A percentile compares a stretch with the other conserved stretches of the same genome.
Conservation (phyloP, 2,113 vertebrate genomes). For the Oceanodroma tethys region DNA sequence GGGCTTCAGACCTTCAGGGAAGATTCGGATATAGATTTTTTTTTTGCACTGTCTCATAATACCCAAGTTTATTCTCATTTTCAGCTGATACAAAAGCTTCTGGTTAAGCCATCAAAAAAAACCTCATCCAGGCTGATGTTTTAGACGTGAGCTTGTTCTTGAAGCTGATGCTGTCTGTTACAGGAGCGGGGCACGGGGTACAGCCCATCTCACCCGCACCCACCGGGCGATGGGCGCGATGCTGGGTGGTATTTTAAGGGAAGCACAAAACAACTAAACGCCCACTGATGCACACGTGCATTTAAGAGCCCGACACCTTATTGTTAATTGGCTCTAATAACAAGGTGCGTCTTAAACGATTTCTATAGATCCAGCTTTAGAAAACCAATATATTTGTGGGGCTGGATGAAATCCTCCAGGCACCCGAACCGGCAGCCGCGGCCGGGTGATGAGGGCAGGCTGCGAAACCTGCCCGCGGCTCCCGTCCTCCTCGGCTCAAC, state of each 20-base stretch:
- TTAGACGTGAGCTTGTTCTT: not conserved
- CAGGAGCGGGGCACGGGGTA: not conserved
- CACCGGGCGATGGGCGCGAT: accelerated
- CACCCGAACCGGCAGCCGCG: too few relatives aligned
- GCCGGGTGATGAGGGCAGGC: not conserved
- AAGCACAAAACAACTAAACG: not conserved
- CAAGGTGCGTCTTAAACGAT: not conserved
- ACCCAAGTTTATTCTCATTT: not conserved
- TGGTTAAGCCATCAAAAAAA: not conserved
- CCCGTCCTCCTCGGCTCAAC: not conserved
- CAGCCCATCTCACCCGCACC: not conserved
- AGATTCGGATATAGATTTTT: not conserved
- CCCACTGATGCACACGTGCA: accelerated
- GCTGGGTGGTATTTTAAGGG: not conserved
- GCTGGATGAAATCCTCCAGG: not conserved
- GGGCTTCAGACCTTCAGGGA: not conserved
- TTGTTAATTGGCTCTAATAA: not conserved
- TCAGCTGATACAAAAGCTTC: not conserved
- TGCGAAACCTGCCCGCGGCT: not conserved
- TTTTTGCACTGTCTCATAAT: not conserved
- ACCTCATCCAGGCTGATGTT: not conserved
- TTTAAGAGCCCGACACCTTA: not conserved
- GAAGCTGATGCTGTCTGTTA: not conserved
- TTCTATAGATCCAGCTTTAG: not conserved
- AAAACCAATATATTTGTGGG: not conserved